Conservation (phyloP, 2,113 vertebrate species). For the Montifringilla adamsi region DNA sequence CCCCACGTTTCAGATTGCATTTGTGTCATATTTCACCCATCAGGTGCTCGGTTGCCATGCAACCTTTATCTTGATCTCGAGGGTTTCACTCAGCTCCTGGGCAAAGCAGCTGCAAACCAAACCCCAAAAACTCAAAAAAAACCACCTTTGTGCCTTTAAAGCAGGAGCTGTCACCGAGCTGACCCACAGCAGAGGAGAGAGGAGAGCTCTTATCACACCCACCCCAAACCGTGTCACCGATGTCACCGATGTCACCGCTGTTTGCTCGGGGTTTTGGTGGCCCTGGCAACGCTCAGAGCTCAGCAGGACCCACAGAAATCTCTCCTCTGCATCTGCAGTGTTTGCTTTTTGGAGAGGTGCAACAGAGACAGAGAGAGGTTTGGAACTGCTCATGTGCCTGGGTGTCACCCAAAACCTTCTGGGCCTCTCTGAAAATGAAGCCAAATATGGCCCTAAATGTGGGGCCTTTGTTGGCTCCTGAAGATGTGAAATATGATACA, state of each 20-base stretch:
- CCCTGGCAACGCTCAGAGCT: neutral
- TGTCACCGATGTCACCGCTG: neutral
- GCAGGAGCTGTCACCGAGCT: neutral
- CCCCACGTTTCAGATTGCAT: fast-evolving
- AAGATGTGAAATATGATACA: neutral
- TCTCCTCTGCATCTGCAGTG: neutral
- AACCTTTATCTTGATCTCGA: slow-evolving; percentile 10
- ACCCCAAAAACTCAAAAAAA: neutral
- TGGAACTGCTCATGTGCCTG: fast-evolving
- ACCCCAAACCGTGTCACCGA: neutral
- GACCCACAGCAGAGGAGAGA: neutral
- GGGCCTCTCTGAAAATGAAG: neutral
- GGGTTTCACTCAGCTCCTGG: neutral
- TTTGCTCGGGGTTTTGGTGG: neutral
- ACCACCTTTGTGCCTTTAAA: neutral
- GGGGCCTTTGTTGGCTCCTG: neutral
- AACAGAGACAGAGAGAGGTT: neutral
- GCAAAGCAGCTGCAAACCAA: neutral
- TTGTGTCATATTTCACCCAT: neutral
- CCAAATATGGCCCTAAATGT: neutral
- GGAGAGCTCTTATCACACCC: neutral
- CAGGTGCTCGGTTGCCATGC: neutral
- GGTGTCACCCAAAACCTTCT: neutral
- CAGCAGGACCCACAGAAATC: neutral
- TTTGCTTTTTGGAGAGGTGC: neutral